Evolutionary conservation across 2,113 vertebrate genomes (phyloP).

Genomic region (Pipra filicauda): DNA sequence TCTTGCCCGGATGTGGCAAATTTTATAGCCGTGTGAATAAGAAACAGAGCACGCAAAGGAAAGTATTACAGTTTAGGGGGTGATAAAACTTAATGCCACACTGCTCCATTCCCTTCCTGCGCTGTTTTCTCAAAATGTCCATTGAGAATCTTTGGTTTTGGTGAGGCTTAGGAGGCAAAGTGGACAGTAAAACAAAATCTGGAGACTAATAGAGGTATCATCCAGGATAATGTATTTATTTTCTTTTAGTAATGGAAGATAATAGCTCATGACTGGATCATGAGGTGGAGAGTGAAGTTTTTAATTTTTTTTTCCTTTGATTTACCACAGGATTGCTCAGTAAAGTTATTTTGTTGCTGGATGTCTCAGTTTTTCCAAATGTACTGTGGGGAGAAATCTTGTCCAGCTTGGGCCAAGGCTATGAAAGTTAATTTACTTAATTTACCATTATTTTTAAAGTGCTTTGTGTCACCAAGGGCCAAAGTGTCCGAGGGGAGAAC

Average conservation of each 20-base stretch:
- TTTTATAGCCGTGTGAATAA: constrained; percentile 26
- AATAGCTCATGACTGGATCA: not conserved
- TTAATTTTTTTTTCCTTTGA: not conserved
- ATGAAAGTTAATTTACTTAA: not conserved
- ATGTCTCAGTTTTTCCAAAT: constrained; percentile 3
- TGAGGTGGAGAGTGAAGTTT: not conserved
- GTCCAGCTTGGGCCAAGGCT: not conserved
- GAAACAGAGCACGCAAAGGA: constrained; percentile 43
- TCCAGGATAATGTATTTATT: not conserved
- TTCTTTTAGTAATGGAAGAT: not conserved
- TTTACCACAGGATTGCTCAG: not conserved
- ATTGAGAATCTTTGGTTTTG: not conserved
- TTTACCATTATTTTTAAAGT: not conserved
- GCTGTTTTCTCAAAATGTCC: not conserved
- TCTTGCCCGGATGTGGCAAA: not conserved
- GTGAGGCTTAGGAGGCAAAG: not conserved
- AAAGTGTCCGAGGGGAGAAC: not conserved
- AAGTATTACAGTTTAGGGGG: constrained; percentile 12
- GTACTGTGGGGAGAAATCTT: not conserved
- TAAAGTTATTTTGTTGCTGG: not conserved
- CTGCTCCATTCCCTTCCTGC: not conserved
- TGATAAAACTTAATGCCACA: constrained; percentile 40
- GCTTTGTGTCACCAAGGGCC: not conserved
- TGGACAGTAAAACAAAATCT: not conserved
- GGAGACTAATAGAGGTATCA: not conserved